Evolutionary conservation across 2,797 vertebrate species (phyloP).

Genomic region (Sus cebifrons): DNA sequence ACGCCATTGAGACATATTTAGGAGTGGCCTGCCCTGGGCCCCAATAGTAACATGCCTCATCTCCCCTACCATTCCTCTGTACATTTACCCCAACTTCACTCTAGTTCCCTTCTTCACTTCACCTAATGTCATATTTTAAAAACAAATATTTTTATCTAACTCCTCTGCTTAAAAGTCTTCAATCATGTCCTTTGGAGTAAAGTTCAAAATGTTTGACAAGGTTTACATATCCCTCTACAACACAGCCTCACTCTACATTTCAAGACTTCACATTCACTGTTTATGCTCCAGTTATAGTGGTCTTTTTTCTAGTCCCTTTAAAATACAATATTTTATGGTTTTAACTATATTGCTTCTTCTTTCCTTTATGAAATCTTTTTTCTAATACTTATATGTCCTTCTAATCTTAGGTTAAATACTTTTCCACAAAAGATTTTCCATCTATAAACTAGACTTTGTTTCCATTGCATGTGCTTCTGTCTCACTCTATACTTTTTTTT

Average conservation of each 20-base stretch:
- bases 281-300: accelerated
- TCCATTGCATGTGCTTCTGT: background rate
- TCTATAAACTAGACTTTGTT: background rate
- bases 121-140: background rate
- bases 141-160: background rate
- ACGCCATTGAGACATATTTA: background rate
- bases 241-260: background rate
- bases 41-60: background rate
- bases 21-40: background rate
- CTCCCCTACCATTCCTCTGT: background rate
- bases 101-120: background rate
- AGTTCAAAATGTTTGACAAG: background rate
- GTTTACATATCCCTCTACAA: accelerated
- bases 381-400: background rate
- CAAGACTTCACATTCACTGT: background rate
- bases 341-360: background rate
- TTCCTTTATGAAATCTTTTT: background rate
- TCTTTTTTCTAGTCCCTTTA: background rate
- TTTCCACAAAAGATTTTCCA: background rate
- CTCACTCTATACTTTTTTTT: background rate
- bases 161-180: background rate
- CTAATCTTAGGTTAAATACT: background rate
- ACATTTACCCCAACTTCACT: background rate
- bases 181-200: background rate
- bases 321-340: background rate